These are phyloP conservation scores for Ictidomys tridecemlineatus DNA, from an alignment of 2,113 vertebrate species.

Conservation along the genomic window DNA sequence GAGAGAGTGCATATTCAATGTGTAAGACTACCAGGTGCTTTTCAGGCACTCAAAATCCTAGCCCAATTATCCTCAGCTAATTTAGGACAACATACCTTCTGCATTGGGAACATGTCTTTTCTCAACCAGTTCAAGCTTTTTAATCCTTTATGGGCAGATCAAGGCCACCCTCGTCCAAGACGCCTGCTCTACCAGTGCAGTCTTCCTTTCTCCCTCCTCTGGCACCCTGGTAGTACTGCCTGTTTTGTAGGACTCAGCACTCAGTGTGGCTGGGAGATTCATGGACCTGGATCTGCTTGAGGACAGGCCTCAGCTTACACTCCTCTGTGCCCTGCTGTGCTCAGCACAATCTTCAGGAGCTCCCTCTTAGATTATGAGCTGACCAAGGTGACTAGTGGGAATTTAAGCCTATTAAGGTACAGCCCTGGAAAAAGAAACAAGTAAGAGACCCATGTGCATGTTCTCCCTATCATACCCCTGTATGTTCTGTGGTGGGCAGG, in stretches of 20 bases:
- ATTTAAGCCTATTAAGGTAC: neutral
- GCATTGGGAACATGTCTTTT: neutral
- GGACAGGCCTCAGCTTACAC: no score
- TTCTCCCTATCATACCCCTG: neutral
- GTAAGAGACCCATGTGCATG: neutral
- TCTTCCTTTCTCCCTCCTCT: rapidly evolving
- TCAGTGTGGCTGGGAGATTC: rapidly evolving
- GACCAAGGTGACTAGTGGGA: rapidly evolving
- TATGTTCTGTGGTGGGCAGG: neutral
- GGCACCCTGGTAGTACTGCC: rapidly evolving
- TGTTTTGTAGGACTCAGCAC: no score
- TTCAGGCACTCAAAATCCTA: neutral
- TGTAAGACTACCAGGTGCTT: rapidly evolving
- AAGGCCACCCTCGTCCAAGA: neutral
- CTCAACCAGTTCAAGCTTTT: neutral
- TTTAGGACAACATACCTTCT: neutral
- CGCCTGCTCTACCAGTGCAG: neutral
- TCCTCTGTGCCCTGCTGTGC: neutral
- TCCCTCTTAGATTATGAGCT: neutral
- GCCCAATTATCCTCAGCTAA: neutral
- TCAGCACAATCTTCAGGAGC: neutral
- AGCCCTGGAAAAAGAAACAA: neutral
- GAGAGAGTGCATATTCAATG: no score
- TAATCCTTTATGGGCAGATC: neutral
- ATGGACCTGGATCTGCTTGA: neutral